Base-by-base conservation (phyloP, 2,113 vertebrate species). In the Marmota flaviventris region DNA sequence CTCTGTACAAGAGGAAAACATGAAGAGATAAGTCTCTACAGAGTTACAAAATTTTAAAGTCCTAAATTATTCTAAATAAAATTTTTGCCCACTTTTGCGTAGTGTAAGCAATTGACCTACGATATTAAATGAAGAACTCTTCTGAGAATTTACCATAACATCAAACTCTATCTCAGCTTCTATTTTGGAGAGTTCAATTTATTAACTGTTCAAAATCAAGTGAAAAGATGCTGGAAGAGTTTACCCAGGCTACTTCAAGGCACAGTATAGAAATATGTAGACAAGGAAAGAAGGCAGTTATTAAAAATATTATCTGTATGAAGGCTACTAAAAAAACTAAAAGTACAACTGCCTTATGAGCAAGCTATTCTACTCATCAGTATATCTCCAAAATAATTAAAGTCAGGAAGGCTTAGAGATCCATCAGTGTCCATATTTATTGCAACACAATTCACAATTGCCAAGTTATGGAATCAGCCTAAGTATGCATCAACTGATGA, bases 211-310 rank as follows among this genome's bases (percentile, higher is more conserved):
- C n/a, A 85, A 20, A 91, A 69, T 85, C 11, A 45, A 76, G 27
- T 37, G 22, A 76, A 92, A 89, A 56, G 3, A 13, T 24, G 75
- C 48, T 58, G 48, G 34, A 76, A 83, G 22, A 86, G 20, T 67
- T n/a, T 72, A 22, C 72, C 22, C n/a, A 45, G 56, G 42, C 5
- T 25, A 39, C 24, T 89, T 63, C 3, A 42, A 61, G 3, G 2
- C 0, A 32, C 27, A 1, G 0, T 39, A 1, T 39, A 0, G 61
- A 76, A 81, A 29, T 89, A 20, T 10, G 1, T 3, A 5, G 2
- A 2, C 29, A 65, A 61, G 12, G 17, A 14, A 63, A 69, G 2
- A 32, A 58, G 8, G 18, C 0, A 32, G n/a, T 63, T 76, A 32
- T 18, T 61, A 65, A 39, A 63, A 73, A 63, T 27, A 24, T 63